Evolutionary conservation across 2,797 vertebrate species (phyloP).

Genomic region (Helicolenus hilgendorfi): DNA sequence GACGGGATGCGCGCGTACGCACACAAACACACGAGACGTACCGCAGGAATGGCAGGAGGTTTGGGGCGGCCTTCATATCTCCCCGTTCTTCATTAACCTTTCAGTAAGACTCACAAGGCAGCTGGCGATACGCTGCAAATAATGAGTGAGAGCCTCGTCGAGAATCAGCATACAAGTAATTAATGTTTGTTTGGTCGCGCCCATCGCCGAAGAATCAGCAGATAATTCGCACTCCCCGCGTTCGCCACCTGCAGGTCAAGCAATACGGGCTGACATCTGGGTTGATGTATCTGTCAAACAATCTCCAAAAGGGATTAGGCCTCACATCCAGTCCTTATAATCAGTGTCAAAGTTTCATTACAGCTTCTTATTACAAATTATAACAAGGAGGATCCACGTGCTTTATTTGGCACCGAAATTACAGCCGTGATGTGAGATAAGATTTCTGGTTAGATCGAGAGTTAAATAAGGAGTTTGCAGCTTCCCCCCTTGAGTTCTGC

Average conservation of each 20-base stretch:
- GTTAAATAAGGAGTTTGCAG: background rate
- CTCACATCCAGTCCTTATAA: background rate
- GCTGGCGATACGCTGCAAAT: constrained; percentile 76
- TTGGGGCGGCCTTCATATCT: constrained; percentile 59
- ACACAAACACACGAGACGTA: constrained; percentile 12
- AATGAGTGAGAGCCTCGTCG: constrained; percentile 65
- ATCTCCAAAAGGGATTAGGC: constrained; percentile 22
- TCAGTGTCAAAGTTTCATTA: constrained; percentile 22
- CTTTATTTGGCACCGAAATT: background rate
- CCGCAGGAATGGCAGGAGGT: constrained; percentile 60
- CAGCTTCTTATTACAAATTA: background rate
- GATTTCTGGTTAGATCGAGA: background rate
- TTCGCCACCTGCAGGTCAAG: constrained; percentile 61
- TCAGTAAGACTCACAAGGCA: constrained; percentile 67
- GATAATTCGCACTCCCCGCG: constrained; percentile 26
- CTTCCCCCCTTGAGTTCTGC: background rate
- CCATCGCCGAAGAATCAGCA: constrained; percentile 37
- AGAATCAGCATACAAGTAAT: constrained; percentile 65
- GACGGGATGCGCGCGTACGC: constrained; percentile 28
- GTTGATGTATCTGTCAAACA: constrained; percentile 15
- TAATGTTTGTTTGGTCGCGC: constrained; percentile 73
- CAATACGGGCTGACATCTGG: constrained; percentile 65
- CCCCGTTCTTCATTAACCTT: constrained; percentile 85
- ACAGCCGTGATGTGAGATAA: background rate
- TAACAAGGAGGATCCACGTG: background rate